Evolutionary conservation across 2,888 invertebrate genomes (phyloP).

Genomic region (Mechanitis messenoides): DNA sequence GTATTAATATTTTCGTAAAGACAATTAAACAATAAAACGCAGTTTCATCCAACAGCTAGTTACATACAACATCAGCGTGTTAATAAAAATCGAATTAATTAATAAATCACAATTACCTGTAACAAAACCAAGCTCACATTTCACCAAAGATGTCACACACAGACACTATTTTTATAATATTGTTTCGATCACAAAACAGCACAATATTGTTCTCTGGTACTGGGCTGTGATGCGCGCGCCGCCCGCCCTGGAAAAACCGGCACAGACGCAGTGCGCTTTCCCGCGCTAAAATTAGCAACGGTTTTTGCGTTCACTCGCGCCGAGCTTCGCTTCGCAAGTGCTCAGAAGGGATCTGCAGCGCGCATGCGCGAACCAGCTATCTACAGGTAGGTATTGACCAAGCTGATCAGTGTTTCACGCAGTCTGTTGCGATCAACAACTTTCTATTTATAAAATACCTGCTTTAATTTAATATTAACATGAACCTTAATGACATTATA

Average conservation of each 20-base stretch:
- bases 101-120: conserved; percentile 26
- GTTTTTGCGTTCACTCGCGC: conserved; percentile 48
- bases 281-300: conserved; percentile 54
- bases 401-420: conserved; percentile 34
- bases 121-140: conserved; percentile 20
- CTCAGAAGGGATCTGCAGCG: conserved; percentile 22
- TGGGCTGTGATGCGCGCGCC: conserved; percentile 57
- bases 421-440: background rate
- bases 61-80: too few relatives aligned
- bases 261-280: conserved; percentile 36
- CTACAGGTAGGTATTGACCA: conserved; percentile 61
- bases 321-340: conserved; percentile 49
- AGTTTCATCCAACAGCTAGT: too few relatives aligned
- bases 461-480: too few relatives aligned
- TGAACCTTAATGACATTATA: too few relatives aligned
- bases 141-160: conserved; percentile 12
- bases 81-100: too few relatives aligned
- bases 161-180: background rate
- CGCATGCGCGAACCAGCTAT: conserved; percentile 54
- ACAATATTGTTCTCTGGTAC: conserved; percentile 4
- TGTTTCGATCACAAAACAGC: background rate
- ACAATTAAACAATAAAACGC: too few relatives aligned
- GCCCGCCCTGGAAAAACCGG: conserved; percentile 61
- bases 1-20: too few relatives aligned
- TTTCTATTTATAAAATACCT: background rate